Conservation (phyloP, 2,113 vertebrate genomes). For the Hippocampus comes region DNA sequence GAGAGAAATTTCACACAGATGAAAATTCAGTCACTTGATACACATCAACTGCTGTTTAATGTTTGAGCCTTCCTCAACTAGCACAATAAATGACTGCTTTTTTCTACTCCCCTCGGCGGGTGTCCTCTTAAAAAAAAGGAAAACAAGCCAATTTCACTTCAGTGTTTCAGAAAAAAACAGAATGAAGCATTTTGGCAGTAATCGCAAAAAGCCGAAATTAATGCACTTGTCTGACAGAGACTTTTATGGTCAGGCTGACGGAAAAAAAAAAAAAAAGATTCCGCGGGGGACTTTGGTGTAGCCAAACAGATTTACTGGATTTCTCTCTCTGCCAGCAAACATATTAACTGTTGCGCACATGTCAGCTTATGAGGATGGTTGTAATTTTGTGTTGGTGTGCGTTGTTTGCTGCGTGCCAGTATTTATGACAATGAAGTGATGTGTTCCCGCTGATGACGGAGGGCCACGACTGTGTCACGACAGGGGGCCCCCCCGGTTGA, state of each 20-base stretch:
- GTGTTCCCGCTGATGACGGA: slow-evolving; percentile 46
- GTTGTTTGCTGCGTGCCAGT: slow-evolving; percentile 35
- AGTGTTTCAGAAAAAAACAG: slow-evolving; percentile 30
- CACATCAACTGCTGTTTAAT: background rate
- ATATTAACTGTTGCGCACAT: slow-evolving; percentile 49
- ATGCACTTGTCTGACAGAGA: slow-evolving; percentile 50
- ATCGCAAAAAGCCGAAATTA: slow-evolving; percentile 32
- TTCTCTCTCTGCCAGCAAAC: slow-evolving; percentile 55
- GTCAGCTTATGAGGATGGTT: slow-evolving; percentile 38
- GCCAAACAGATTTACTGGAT: slow-evolving; percentile 62
- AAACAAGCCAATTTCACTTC: slow-evolving; percentile 32
- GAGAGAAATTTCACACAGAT: background rate
- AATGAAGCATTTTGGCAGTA: slow-evolving; percentile 49
- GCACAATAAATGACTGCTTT: slow-evolving; percentile 7
- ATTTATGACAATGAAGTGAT: slow-evolving; percentile 42
- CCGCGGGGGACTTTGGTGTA: slow-evolving; percentile 53
- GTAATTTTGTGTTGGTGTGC: slow-evolving; percentile 33
- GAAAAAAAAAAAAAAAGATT: slow-evolving; percentile 36
- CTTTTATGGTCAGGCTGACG: slow-evolving; percentile 45
- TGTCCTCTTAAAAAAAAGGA: slow-evolving; percentile 26
- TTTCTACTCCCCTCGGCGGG: slow-evolving; percentile 7
- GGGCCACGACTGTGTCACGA: slow-evolving; percentile 53
- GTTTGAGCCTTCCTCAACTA: background rate
- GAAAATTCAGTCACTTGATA: background rate
- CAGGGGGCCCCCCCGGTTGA: slow-evolving; percentile 50